These are phyloP conservation scores for Murina feae DNA, from an alignment of 2,113 vertebrate genomes.

Conservation along the genomic window DNA sequence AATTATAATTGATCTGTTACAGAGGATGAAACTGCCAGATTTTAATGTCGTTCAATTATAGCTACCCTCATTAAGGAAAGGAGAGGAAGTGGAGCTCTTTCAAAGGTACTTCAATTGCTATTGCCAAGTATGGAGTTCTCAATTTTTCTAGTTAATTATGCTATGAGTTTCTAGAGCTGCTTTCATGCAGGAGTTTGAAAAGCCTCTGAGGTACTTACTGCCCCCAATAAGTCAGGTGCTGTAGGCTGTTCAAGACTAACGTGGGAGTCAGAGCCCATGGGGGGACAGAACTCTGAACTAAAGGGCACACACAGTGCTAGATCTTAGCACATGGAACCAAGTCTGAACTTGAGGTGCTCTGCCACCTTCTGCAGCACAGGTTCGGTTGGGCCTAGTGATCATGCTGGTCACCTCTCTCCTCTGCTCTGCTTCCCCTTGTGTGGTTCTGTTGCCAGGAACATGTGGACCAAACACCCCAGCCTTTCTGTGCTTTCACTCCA, in stretches of 20 bases:
- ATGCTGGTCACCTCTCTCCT: fast-evolving
- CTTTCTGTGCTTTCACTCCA: no score
- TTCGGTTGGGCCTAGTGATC: fast-evolving
- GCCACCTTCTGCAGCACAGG: fast-evolving
- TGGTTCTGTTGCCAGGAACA: fast-evolving
- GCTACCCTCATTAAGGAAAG: background rate
- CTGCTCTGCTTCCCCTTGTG: fast-evolving
- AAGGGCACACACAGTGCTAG: fast-evolving
- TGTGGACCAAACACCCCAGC: fast-evolving
- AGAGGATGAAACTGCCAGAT: background rate
- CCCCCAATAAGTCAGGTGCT: fast-evolving
- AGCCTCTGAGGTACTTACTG: fast-evolving
- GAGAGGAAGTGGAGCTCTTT: background rate
- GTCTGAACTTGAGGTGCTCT: background rate
- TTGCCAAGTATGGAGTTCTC: background rate
- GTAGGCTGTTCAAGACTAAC: fast-evolving
- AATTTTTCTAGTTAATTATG: background rate
- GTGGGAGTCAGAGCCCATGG: fast-evolving
- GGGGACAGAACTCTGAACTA: fast-evolving
- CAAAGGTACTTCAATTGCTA: background rate
- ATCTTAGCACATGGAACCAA: fast-evolving
- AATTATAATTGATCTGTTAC: background rate
- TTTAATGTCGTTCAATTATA: background rate
- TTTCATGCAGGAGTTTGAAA: background rate
- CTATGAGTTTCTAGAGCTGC: background rate